Evolutionary conservation across 2,113 vertebrate species (phyloP).

Genomic region (Ibidorhyncha struthersii): DNA sequence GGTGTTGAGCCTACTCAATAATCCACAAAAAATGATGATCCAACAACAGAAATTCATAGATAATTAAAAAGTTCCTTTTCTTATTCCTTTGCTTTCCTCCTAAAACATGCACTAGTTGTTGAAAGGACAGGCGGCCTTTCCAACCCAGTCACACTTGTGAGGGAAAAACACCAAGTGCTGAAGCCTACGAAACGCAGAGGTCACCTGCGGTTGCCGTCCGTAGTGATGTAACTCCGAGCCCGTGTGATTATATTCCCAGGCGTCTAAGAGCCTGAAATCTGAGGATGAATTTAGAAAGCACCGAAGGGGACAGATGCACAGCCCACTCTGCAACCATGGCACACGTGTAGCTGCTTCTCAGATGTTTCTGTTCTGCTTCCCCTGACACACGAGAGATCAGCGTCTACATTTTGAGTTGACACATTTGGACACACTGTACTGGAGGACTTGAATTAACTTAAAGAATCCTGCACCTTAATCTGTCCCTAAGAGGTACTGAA

Average conservation of each 20-base stretch:
- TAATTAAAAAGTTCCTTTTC: not conserved
- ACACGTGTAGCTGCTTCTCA: not conserved
- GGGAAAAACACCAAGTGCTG: not conserved
- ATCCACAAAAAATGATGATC: not conserved
- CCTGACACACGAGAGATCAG: not conserved
- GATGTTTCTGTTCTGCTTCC: not conserved
- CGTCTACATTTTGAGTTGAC: not conserved
- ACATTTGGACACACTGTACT: not conserved
- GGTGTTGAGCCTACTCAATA: not conserved
- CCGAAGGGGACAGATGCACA: not conserved
- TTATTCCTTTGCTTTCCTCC: not conserved
- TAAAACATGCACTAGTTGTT: not conserved
- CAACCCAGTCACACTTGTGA: not conserved
- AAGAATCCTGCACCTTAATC: not conserved
- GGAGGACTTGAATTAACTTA: not conserved
- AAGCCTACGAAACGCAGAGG: not conserved
- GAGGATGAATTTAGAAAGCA: not conserved
- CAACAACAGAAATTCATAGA: not conserved
- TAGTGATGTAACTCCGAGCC: not conserved
- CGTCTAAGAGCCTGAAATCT: not conserved
- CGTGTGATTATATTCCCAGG: not conserved
- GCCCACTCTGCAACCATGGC: not conserved
- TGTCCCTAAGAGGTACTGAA: not conserved
- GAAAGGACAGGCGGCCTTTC: not conserved
- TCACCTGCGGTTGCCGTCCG: not conserved